These are phyloP conservation scores for Sisyra nigra DNA, from an alignment of 2,888 invertebrate species.

Conservation along the genomic window DNA sequence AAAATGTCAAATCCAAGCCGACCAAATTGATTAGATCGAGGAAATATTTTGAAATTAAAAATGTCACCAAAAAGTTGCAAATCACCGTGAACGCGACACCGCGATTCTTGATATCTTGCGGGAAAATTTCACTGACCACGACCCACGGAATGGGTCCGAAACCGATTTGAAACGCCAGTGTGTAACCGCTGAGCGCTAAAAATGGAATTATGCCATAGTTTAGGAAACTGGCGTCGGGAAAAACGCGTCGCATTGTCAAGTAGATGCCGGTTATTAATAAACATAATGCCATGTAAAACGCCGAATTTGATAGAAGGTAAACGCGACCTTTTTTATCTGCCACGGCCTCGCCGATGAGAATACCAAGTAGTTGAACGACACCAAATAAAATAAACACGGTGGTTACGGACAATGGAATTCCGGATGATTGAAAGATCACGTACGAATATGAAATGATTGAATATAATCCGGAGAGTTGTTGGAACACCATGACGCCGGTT, in stretches of 20 bases:
- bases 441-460: slow-evolving; percentile 41
- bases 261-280: slow-evolving; percentile 48
- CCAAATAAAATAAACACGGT: slow-evolving; percentile 42
- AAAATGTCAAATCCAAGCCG: slow-evolving; percentile 46
- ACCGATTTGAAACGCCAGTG: slow-evolving; percentile 61
- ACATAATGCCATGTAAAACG: slow-evolving; percentile 46
- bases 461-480: slow-evolving; percentile 44
- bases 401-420: slow-evolving; percentile 20
- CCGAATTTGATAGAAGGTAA: slow-evolving; percentile 51
- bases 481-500: slow-evolving; percentile 46
- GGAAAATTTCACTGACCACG: slow-evolving; percentile 59
- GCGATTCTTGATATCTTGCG: slow-evolving; percentile 55
- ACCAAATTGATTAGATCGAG: slow-evolving; percentile 32
- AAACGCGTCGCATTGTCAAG: slow-evolving; percentile 28
- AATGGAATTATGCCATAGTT: slow-evolving; percentile 54
- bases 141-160: slow-evolving; percentile 75
- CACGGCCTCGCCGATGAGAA: slow-evolving; percentile 50
- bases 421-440: slow-evolving; percentile 34
- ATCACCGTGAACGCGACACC: slow-evolving; percentile 59
- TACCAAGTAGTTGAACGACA: slow-evolving; percentile 50
- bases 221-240: slow-evolving; percentile 24
- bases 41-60: slow-evolving; percentile 56
- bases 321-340: slow-evolving; percentile 66
- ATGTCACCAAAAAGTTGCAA: slow-evolving; percentile 59
- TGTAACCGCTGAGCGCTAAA: slow-evolving; percentile 49